Conservation (phyloP, 2,888 invertebrate species). For the Noctua fimbriata region DNA sequence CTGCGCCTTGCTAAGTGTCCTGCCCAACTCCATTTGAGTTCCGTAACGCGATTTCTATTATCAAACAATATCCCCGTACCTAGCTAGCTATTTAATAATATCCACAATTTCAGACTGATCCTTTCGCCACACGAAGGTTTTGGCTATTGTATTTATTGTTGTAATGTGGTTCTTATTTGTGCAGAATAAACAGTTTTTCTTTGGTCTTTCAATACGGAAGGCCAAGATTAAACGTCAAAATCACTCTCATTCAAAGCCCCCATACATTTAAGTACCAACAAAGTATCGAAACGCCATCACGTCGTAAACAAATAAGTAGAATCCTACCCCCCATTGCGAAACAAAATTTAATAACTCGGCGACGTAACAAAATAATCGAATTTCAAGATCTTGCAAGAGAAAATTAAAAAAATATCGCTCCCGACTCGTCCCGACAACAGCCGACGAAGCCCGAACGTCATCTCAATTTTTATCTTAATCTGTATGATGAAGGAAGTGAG, state of each 20-base stretch:
- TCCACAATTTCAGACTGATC: neutral
- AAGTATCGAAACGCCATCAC: slow-evolving; percentile 64
- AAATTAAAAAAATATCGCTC: slow-evolving; percentile 89
- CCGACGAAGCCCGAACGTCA: slow-evolving; percentile 82
- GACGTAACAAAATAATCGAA: slow-evolving; percentile 85
- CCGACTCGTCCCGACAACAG: slow-evolving; percentile 48
- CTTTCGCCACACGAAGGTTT: neutral
- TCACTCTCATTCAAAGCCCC: slow-evolving; percentile 5
- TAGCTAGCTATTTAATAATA: too few species aligned
- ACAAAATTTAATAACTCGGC: slow-evolving; percentile 84
- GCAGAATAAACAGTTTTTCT: neutral
- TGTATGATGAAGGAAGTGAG: slow-evolving; percentile 84
- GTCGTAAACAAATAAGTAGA: slow-evolving; percentile 69
- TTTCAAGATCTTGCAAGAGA: slow-evolving; percentile 85
- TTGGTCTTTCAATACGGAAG: neutral
- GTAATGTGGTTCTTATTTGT: neutral
- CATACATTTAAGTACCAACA: slow-evolving; percentile 31
- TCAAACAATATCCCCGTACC: neutral
- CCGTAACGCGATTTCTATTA: too few species aligned
- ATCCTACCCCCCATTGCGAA: slow-evolving; percentile 72
- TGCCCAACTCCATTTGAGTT: too few species aligned
- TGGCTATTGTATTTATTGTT: neutral
- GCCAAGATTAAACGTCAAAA: slow-evolving; percentile 38
- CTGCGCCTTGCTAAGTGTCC: too few species aligned
- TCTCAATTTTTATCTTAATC: slow-evolving; percentile 88